Evolutionary conservation across 2,888 invertebrate genomes (phyloP), one percentile per base, ranked within the genome.

Genomic region (Xanthia icteritia): DNA sequence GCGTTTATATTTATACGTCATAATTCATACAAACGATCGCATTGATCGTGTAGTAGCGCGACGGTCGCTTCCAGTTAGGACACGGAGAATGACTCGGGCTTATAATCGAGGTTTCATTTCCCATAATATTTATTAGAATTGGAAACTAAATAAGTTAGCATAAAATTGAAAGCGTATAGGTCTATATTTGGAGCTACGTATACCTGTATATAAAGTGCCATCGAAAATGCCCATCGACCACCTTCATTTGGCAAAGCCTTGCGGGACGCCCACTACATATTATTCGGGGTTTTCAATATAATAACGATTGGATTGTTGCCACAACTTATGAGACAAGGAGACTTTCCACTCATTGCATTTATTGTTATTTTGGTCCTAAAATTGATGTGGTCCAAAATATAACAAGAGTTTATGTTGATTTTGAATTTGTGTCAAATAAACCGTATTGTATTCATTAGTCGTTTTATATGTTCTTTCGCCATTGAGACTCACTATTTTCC

Each of bases 211-310:
- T 54, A 65, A 73, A 81, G 60, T 83, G 61, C 75, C 81, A 77
- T 85, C 73, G 76, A 89, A 87, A 83, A 88, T 88, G 75, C 81
- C 84, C 86, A 73, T 83, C 83, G 83, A 79, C 85, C 84, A 87
- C 86, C 86, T 85, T 86, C 42, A 58, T 56, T 76, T 66, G 54
- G 71, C 77, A 68, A 76, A 79, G 67, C 79, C 84, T 84, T 87
- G 76, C 54, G 36, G 20, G 8, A 72, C 80, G 42, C 88, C 87
- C 84, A 86, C 87, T 11, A 61, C 11, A 36, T 56, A 39, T 39
- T 36, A 67, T 76, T 80, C 80, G 66, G 66, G 61, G 20, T 6
- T 58, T 1, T 27, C 60, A 27, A 5, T 60, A 6, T 60, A 74
- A 73, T 51, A 80, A 80, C 56, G 63, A 73, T 73, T 11, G 31